These are phyloP conservation scores for Bubo bubo DNA, from an alignment of 2,113 vertebrate species.

Conservation along the genomic window DNA sequence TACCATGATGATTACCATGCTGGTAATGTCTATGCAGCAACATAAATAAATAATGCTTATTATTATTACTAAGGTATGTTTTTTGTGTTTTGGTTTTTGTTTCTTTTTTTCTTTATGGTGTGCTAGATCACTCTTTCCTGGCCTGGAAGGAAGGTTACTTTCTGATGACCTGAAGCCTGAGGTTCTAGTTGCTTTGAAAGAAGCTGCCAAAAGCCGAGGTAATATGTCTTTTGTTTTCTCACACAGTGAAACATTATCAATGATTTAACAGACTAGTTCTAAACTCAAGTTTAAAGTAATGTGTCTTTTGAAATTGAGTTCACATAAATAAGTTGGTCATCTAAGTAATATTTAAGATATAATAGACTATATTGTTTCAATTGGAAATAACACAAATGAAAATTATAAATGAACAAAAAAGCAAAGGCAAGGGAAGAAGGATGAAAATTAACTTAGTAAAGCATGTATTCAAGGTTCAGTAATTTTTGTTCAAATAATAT, in stretches of 20 bases:
- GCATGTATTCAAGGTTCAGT: background rate
- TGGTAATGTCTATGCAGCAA: background rate
- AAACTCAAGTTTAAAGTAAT: background rate
- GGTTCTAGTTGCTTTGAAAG: constrained; percentile 86
- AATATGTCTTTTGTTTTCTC: constrained; percentile 43
- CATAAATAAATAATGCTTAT: background rate
- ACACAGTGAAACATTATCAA: background rate
- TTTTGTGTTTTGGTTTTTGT: background rate
- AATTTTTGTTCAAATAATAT: background rate
- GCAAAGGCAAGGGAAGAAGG: background rate
- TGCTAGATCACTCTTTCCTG: constrained; percentile 90
- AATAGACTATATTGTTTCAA: background rate
- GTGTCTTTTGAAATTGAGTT: background rate
- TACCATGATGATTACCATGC: background rate
- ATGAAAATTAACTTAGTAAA: background rate
- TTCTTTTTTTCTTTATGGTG: constrained; percentile 34
- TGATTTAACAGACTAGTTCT: background rate
- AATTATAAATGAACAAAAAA: background rate
- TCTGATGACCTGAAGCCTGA: constrained; percentile 87
- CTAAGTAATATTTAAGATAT: background rate
- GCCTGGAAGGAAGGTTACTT: constrained; percentile 90
- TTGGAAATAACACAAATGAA: background rate
- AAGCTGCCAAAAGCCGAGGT: constrained; percentile 94
- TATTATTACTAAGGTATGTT: background rate
- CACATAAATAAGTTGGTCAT: background rate